These are phyloP conservation scores for Chlorodrepanis virens DNA, from an alignment of 2,113 vertebrate species.

Conservation along the genomic window DNA sequence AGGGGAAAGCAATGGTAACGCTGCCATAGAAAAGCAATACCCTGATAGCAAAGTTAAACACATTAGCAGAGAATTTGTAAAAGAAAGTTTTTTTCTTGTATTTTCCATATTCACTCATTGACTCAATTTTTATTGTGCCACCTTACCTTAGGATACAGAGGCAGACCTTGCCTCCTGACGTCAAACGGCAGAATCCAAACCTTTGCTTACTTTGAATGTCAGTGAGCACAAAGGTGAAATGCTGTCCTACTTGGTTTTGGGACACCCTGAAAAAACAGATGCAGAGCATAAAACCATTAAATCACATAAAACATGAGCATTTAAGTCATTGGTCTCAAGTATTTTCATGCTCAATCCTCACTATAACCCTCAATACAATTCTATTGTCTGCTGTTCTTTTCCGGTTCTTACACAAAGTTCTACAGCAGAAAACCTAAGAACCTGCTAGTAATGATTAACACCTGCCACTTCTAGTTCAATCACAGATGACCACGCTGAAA, in stretches of 20 bases:
- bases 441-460: background rate
- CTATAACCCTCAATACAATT: background rate
- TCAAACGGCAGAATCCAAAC: conserved; percentile 97
- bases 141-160: conserved; percentile 94
- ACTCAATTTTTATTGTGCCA: background rate
- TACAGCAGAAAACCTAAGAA: background rate
- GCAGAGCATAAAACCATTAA: background rate
- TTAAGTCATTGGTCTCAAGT: background rate
- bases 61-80: background rate
- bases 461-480: background rate
- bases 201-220: conserved; percentile 96
- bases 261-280: conserved; percentile 78
- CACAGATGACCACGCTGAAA: background rate
- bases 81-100: fast-evolving
- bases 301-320: background rate
- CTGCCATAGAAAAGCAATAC: background rate
- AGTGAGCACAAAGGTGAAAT: conserved; percentile 97
- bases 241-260: conserved; percentile 92
- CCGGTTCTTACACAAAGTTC: background rate
- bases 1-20: background rate
- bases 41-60: background rate
- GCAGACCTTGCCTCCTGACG: conserved; percentile 88
- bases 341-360: background rate
- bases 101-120: conserved; percentile 63
- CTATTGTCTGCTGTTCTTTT: background rate